phyloP scores from a whole-genome alignment of 2,797 vertebrate species.

The Podarcis siculus region DNA sequence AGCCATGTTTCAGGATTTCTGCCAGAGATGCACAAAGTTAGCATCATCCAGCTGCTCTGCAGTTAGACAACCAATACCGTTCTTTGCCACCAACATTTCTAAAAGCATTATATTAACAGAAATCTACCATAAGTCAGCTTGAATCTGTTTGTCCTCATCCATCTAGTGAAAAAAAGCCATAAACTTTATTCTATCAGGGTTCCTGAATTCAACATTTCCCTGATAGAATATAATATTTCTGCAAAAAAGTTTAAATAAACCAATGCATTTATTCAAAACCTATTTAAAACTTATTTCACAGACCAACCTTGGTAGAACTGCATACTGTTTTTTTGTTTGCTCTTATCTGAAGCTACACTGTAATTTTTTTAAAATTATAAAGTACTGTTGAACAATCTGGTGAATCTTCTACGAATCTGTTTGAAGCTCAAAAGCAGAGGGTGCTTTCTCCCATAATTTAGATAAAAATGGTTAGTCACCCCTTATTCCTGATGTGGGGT shows the following conservation, averaged over 20 bases:
- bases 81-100: constrained; percentile 13
- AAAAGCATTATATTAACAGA: neutral
- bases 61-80: neutral
- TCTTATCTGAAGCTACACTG: neutral
- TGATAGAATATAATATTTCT: neutral
- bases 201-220: rapidly evolving
- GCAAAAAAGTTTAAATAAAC: neutral
- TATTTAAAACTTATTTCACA: neutral
- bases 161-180: neutral
- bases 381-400: neutral
- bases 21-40: neutral
- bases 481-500: neutral
- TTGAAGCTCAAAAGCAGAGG: too few relatives aligned
- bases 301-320: neutral
- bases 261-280: neutral
- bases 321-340: neutral
- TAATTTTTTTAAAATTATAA: neutral
- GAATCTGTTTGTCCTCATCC: neutral
- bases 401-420: too few relatives aligned
- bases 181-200: neutral
- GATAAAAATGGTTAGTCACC: neutral
- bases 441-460: neutral
- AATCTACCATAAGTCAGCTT: neutral
- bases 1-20: neutral
- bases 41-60: rapidly evolving